phyloP scores from a whole-genome alignment of 2,888 invertebrate genomes.

The Spilosoma lubricipeda region DNA sequence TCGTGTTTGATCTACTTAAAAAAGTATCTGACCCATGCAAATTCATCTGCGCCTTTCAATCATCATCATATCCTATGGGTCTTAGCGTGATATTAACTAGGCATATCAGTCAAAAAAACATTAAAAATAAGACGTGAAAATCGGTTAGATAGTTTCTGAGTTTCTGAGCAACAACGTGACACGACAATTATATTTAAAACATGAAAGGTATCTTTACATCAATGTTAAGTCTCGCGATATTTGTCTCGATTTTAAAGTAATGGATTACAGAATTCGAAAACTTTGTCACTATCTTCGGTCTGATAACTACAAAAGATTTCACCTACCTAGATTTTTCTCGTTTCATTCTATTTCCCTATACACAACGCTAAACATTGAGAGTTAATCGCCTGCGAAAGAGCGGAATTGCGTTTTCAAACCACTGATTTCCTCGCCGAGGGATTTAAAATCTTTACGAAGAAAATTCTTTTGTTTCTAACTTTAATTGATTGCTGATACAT shows the following conservation, averaged over 20 bases:
- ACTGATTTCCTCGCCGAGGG: not conserved
- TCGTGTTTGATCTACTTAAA: no score
- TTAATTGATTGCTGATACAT: not conserved
- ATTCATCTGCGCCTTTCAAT: no score
- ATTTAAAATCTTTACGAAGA: not conserved
- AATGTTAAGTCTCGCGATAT: not conserved
- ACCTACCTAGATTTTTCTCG: not conserved
- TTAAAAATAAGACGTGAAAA: no score
- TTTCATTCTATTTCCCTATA: not conserved
- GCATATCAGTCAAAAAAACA: no score
- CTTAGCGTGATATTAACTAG: no score
- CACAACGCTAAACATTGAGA: not conserved
- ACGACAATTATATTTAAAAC: no score
- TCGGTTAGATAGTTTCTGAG: no score
- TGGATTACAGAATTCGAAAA: not conserved
- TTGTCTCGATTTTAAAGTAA: not conserved
- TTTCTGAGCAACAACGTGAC: no score
- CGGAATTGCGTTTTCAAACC: slow-evolving; percentile 1
- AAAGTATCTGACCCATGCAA: no score
- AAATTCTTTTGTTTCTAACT: not conserved
- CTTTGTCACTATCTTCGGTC: not conserved
- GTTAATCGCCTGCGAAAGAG: not conserved
- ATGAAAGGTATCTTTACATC: no score
- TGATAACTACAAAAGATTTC: not conserved
- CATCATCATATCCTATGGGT: no score